phyloP scores from a whole-genome alignment of 2,113 vertebrate species.

The Hypocryptadius cinnamomeus region DNA sequence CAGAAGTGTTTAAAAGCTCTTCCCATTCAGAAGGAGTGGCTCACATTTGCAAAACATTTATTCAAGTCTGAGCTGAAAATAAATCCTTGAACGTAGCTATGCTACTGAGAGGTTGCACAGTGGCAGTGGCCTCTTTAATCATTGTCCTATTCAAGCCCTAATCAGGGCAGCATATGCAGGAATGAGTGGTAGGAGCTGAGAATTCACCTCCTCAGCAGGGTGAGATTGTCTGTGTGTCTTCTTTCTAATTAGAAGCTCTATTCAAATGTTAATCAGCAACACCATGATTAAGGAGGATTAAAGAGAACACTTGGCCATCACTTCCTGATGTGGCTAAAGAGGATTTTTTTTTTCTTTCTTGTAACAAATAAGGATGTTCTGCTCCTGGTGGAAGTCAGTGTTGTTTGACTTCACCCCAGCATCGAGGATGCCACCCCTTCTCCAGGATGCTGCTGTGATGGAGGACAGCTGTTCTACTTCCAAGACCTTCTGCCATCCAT shows the following conservation, averaged over 20 bases:
- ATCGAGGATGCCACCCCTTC: neutral
- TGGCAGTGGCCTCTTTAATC: constrained; percentile 65
- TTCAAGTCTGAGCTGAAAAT: constrained; percentile 62
- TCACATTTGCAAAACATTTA: constrained; percentile 70
- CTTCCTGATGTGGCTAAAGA: constrained; percentile 18
- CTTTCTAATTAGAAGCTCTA: constrained; percentile 58
- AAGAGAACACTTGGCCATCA: constrained; percentile 1
- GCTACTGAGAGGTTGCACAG: constrained; percentile 36
- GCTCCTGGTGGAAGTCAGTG: neutral
- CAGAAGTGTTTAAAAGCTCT: constrained; percentile 36
- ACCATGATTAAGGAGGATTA: constrained; percentile 23
- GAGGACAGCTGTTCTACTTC: neutral
- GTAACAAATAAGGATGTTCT: neutral
- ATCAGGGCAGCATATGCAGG: constrained; percentile 60
- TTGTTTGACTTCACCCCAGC: neutral
- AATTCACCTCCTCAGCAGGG: constrained; percentile 38
- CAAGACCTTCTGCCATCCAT: neutral
- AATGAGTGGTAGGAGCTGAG: constrained; percentile 20
- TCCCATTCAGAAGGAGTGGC: constrained; percentile 43
- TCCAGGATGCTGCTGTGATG: rapidly evolving
- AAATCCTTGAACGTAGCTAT: constrained; percentile 51
- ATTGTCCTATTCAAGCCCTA: constrained; percentile 61
- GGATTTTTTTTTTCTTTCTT: neutral
- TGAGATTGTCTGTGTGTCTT: neutral
- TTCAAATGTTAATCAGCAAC: constrained; percentile 60